Evolutionary conservation across 2,888 invertebrate genomes (phyloP).

Genomic region (Drosophila parthenogenetica): DNA sequence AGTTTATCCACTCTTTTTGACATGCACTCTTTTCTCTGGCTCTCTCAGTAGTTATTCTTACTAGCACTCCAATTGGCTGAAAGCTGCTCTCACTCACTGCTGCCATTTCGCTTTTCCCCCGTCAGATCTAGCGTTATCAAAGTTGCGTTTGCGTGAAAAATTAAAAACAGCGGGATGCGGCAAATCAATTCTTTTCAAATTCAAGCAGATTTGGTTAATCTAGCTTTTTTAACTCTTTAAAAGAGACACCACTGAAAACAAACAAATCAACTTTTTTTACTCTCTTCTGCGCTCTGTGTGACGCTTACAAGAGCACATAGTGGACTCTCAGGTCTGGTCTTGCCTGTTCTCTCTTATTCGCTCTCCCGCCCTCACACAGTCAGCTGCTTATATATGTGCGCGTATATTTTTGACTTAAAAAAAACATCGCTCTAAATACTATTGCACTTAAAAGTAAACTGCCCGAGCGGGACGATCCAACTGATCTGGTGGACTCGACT

Average conservation of each 20-base stretch:
- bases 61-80: slow-evolving; percentile 1
- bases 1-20: slow-evolving; percentile 4
- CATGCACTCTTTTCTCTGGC: slow-evolving; percentile 7
- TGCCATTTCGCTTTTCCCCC: too few species aligned
- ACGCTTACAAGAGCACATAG: not conserved
- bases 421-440: slow-evolving; percentile 69
- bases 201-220: too few species aligned
- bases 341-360: not conserved
- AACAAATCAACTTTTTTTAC: slow-evolving; percentile 5
- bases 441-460: slow-evolving; percentile 82
- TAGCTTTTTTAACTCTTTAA: too few species aligned
- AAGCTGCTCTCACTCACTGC: slow-evolving; percentile 4
- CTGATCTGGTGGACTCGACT: slow-evolving; percentile 1
- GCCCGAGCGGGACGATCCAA: slow-evolving; percentile 5
- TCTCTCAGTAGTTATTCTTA: slow-evolving; percentile 1
- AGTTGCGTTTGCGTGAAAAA: too few species aligned
- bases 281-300: slow-evolving; percentile 7
- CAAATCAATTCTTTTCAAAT: too few species aligned
- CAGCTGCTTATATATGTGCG: slow-evolving; percentile 65
- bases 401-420: slow-evolving; percentile 55
- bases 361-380: slow-evolving; percentile 16
- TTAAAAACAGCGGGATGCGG: too few species aligned
- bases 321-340: too few species aligned
- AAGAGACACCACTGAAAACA: too few species aligned
- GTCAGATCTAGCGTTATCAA: too few species aligned